phyloP scores from a whole-genome alignment of 2,888 invertebrate species.

The Alloscopus bannaensis region DNA sequence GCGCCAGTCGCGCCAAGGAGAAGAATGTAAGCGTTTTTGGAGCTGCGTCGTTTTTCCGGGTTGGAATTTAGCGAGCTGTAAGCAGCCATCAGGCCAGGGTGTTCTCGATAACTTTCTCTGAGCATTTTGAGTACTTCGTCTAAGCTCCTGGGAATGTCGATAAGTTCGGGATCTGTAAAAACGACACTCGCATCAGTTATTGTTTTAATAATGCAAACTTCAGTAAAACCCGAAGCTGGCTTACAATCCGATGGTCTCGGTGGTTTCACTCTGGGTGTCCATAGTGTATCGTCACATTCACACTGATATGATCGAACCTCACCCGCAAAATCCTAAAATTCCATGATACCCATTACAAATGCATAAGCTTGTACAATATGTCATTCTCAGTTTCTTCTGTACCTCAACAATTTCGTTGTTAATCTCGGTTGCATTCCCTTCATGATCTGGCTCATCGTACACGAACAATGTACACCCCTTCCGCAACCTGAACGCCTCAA shows the following conservation, averaged over 20 bases:
- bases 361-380: too few relatives aligned
- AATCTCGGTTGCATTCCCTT: conserved; percentile 17
- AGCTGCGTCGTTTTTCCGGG: conserved; percentile 37
- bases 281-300: background rate
- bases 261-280: background rate
- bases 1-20: conserved; percentile 59
- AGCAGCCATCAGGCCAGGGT: conserved; percentile 55
- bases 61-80: conserved; percentile 17
- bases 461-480: conserved; percentile 39
- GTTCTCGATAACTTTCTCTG: conserved; percentile 17
- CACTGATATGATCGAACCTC: background rate
- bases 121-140: conserved; percentile 47
- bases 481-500: conserved; percentile 32
- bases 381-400: too few relatives aligned
- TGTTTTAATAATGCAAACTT: background rate
- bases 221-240: background rate
- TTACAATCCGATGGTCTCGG: background rate
- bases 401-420: conserved; percentile 24
- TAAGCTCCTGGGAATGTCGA: conserved; percentile 40
- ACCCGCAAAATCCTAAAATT: background rate
- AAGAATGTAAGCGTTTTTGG: conserved; percentile 63
- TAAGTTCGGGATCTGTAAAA: conserved; percentile 41
- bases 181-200: background rate
- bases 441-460: conserved; percentile 38
- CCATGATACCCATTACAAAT: too few relatives aligned